Base-by-base conservation (phyloP, 1,140 invertebrate species). In the Drosophila cardini region DNA sequence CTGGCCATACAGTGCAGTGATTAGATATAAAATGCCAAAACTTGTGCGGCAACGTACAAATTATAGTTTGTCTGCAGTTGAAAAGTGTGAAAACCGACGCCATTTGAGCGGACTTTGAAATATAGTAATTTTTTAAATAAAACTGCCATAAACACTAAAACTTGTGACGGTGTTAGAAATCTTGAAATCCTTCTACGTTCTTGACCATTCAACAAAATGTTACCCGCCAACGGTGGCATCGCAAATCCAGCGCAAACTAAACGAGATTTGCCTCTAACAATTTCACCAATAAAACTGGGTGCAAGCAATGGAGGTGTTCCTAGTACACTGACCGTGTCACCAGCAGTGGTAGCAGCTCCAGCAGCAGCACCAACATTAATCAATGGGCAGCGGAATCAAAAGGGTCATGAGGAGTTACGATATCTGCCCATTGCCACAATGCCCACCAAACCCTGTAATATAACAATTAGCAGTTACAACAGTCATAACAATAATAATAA, bases 31-130 rank as follows among this genome's bases (percentile, higher is more conserved):
- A 86, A 86, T 87, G 83, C 83, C 64, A 79, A 78, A 86, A 86
- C 55, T 80, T 78, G 78, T 80, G 84, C 65, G 70, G 80, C 83
- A 86, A 86, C 79, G 82, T 86, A 76, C 72, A 65, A 86, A 87
- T 63, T 60, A 38, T 46, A 8, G 21, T 26, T 55, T 67, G 36
- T 30, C 42, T 57, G 42, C 71, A 78, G 62, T 78, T 80, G 46
- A 87, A 81, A 67, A 76, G 80, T 67, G 55, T 65, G 13, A 64
- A 65, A 75, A 58, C 21, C 63, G 82, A 82, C 78, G 75, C 78
- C 52, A 53, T 58, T 57, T 34, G 42, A 75, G 55, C 36, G 56
- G 56, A 60, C 64, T 74, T 64, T 62, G 18, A 57, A 55, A 18
- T n/a, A 5, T 52, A 60, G 10, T 13, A 5, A 26, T 26, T 26